Evolutionary conservation across 2,888 invertebrate species (phyloP), one percentile per base, ranked within the genome.

Genomic region (Machimus rusticus): DNA sequence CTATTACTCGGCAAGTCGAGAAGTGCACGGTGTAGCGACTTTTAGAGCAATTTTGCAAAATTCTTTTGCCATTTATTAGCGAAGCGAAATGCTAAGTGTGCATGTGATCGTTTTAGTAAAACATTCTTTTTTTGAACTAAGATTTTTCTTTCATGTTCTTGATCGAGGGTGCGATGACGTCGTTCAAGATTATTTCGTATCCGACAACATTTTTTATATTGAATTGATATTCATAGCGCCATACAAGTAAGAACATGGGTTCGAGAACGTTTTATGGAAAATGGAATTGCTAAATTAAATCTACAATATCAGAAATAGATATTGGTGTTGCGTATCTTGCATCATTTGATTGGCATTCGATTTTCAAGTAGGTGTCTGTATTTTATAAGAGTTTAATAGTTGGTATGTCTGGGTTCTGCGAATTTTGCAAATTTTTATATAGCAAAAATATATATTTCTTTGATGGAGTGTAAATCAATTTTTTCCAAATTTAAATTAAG

Each of bases 331-430:
- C 55, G 66, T 74, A 66, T n/a, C 37, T 66, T 66, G 28, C 37
- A 57, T 84, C 84, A 84, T 66, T 12, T 74, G 43, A 74, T 84
- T 34, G 39, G 84, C 74, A 84, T 84, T 66, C 66, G 66, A 84
- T 84, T 0, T 39, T n/a, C 84, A 84, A 37, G 84, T 28, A 55
- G 81, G 81, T 66, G 66, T 66, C 19, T n/a, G 14, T 55, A 34
- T 28, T 6, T n/a, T 34, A 55, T 55, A 34, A 81, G 28, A 23
- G 2, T 78, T 39, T 39, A 46, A 46, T 43, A 66, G 8, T 12
- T 66, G 23, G 4, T 66, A 43, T 43, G 43, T 43, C 43, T 57
- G 57, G 57, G 19, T 0, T 4, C 23, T 57, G 57, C 23, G 19
- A 8, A 57, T 57, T 51, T 51, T n/a, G 51, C n/a, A 51, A 51